Conservation (phyloP, 2,797 vertebrate species). For the Falco peregrinus region DNA sequence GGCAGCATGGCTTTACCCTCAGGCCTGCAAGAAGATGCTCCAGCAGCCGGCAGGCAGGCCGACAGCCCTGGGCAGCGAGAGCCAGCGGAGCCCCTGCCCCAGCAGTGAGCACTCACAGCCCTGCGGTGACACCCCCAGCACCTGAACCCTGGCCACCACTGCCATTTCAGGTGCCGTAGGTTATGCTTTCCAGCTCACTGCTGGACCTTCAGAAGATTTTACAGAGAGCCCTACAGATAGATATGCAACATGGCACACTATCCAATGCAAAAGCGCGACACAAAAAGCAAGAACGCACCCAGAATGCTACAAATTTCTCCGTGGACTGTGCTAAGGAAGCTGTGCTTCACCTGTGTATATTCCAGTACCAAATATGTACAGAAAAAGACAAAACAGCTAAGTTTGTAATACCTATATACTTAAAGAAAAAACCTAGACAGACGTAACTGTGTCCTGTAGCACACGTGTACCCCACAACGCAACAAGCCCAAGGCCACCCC, state of each 20-base stretch:
- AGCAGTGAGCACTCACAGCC: neutral
- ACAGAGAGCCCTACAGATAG: accelerated
- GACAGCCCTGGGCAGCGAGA: neutral
- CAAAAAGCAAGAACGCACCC: neutral
- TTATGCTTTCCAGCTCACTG: neutral
- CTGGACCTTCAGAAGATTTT: neutral
- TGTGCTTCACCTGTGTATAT: neutral
- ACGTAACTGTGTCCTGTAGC: neutral
- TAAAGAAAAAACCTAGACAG: neutral
- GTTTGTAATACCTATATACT: neutral
- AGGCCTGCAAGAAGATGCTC: neutral
- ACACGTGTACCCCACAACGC: neutral
- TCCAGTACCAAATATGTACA: neutral
- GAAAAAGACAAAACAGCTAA: neutral
- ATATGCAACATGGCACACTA: accelerated
- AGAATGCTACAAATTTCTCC: neutral
- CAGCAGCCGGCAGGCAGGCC: neutral
- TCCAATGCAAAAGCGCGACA: neutral
- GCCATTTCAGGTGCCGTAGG: neutral
- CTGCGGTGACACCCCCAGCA: accelerated
- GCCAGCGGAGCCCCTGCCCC: accelerated
- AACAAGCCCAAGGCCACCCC: neutral
- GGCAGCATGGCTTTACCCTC: neutral
- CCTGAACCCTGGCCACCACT: neutral
- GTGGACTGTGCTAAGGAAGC: neutral